A percentile compares a stretch with the other conserved stretches of the same genome.
Conservation (phyloP, 2,888 invertebrate species). For the Steinernema hermaphroditum region DNA sequence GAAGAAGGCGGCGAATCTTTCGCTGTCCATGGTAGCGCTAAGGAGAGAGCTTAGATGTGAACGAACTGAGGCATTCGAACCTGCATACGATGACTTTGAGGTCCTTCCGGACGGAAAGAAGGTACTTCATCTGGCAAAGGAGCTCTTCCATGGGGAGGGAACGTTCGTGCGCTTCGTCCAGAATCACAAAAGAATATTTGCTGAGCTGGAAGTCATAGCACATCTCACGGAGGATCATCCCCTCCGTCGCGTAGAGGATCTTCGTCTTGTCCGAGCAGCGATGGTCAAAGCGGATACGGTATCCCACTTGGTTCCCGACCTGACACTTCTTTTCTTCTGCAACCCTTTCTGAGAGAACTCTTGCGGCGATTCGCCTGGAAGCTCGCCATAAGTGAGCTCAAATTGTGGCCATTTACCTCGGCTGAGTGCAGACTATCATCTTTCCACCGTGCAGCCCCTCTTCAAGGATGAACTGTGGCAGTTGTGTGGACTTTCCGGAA, state of each 20-base stretch:
- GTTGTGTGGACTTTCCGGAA: slow-evolving; percentile 94
- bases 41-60: not conserved
- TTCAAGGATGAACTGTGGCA: slow-evolving; percentile 74
- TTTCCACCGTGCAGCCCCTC: slow-evolving; percentile 72
- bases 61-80: not conserved
- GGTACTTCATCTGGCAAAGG: slow-evolving; percentile 86
- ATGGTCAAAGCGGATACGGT: slow-evolving; percentile 76
- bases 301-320: slow-evolving; percentile 74
- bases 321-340: slow-evolving; percentile 50
- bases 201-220: slow-evolving; percentile 71
- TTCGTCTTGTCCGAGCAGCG: slow-evolving; percentile 65
- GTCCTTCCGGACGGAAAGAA: slow-evolving; percentile 51
- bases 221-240: slow-evolving; percentile 88
- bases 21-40: slow-evolving; percentile 86
- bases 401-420: slow-evolving; percentile 66
- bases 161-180: slow-evolving; percentile 81
- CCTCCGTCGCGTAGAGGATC: slow-evolving; percentile 87
- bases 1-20: slow-evolving; percentile 86
- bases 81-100: slow-evolving; percentile 74
- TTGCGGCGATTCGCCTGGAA: slow-evolving; percentile 80
- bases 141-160: slow-evolving; percentile 88
- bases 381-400: not conserved
- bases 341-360: slow-evolving; percentile 71
- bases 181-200: slow-evolving; percentile 71
- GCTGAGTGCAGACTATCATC: slow-evolving; percentile 85